Evolutionary conservation across 1,140 invertebrate species (phyloP).

Genomic region (Oryctes rhinoceros): DNA sequence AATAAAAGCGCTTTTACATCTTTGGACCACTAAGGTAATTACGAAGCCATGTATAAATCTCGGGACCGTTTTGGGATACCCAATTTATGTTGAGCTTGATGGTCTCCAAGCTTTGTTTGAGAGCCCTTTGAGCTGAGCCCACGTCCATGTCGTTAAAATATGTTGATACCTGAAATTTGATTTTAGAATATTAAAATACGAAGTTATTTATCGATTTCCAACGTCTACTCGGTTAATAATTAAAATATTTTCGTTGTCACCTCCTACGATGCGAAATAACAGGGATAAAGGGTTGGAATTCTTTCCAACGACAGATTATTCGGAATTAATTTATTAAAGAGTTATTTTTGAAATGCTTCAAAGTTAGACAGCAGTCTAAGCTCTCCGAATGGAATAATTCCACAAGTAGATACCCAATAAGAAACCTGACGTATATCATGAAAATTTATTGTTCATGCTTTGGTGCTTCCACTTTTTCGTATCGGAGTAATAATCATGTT

Average conservation of each 20-base stretch:
- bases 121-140: constrained; percentile 71
- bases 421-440: not conserved
- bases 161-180: constrained; percentile 66
- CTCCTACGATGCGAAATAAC: too few species aligned
- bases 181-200: not conserved
- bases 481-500: too few species aligned
- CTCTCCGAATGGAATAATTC: not conserved
- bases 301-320: too few species aligned
- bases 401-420: not conserved
- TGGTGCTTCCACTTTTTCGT: too few species aligned
- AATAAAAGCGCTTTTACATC: constrained; percentile 25
- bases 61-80: constrained; percentile 70
- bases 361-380: not conserved
- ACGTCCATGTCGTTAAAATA: constrained; percentile 75
- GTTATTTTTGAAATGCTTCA: not conserved
- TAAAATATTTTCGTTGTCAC: too few species aligned
- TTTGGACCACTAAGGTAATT: constrained; percentile 48
- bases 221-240: too few species aligned
- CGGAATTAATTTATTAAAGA: not conserved
- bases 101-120: constrained; percentile 79
- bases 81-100: constrained; percentile 82
- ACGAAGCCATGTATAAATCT: constrained; percentile 60
- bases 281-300: too few species aligned
- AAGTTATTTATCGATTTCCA: not conserved
- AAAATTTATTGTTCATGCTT: not conserved